Percentiles rank a stretch among this genome's conserved stretches.
Conservation (phyloP, 2,797 vertebrate species). For the Eleutherodactylus coqui region DNA sequence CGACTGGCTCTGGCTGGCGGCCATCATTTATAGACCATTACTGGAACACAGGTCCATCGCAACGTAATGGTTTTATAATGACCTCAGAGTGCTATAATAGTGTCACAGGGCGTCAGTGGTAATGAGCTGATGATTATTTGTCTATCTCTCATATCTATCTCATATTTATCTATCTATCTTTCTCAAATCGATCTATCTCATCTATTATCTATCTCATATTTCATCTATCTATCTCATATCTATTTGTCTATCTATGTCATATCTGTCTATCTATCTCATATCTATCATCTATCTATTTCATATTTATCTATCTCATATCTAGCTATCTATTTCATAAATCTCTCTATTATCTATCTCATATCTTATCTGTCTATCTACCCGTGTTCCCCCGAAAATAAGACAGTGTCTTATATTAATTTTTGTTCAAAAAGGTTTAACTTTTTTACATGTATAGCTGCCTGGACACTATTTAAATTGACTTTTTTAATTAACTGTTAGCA, state of each 20-base stretch:
- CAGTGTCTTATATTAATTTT: no score
- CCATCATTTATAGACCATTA: constrained; percentile 45
- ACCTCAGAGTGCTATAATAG: neutral
- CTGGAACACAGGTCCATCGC: constrained; percentile 12
- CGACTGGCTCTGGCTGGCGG: constrained; percentile 12
- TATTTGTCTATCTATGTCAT: neutral
- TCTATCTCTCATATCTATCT: no score
- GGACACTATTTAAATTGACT: no score
- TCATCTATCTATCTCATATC: constrained; percentile 2
- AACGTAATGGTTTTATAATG: constrained; percentile 37
- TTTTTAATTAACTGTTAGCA: no score
- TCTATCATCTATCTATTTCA: neutral
- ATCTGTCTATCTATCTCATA: neutral
- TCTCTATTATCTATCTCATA: neutral
- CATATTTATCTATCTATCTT: neutral
- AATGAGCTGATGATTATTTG: neutral
- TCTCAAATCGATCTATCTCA: neutral
- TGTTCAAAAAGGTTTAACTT: no score
- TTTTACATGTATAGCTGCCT: no score
- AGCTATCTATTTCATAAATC: neutral
- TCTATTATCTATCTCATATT: constrained; percentile 1
- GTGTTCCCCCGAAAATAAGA: no score
- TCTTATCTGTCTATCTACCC: neutral
- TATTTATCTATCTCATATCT: neutral
- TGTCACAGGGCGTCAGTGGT: neutral